phyloP scores from a whole-genome alignment of 1,140 invertebrate genomes.

The Polypedilum vanderplanki region DNA sequence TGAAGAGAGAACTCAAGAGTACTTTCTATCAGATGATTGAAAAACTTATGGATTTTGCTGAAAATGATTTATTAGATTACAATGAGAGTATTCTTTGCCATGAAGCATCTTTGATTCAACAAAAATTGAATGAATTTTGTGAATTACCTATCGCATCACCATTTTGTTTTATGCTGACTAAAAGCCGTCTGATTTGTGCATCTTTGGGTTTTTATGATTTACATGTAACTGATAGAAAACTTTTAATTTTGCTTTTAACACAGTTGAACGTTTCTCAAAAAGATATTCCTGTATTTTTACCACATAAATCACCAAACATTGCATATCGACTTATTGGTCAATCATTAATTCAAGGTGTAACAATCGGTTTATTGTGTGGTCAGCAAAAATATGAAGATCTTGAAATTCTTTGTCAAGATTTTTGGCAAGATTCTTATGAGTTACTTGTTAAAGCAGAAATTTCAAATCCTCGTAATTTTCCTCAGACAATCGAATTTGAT shows the following conservation, averaged over 20 bases:
- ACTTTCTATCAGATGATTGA: slow-evolving; percentile 52
- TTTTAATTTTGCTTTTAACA: slow-evolving; percentile 56
- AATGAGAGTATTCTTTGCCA: slow-evolving; percentile 54
- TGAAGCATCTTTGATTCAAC: slow-evolving; percentile 60
- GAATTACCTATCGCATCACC: slow-evolving; percentile 59
- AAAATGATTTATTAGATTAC: slow-evolving; percentile 54
- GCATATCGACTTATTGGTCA: slow-evolving; percentile 30
- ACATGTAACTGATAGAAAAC: slow-evolving; percentile 59
- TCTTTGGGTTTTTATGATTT: slow-evolving; percentile 74
- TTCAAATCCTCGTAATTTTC: slow-evolving; percentile 57
- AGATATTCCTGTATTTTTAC: slow-evolving; percentile 71
- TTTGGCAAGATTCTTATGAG: slow-evolving; percentile 47
- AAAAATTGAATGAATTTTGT: slow-evolving; percentile 46
- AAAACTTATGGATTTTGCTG: slow-evolving; percentile 57
- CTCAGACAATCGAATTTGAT: slow-evolving; percentile 52
- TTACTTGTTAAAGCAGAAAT: slow-evolving; percentile 56
- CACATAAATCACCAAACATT: slow-evolving; percentile 62
- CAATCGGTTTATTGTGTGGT: slow-evolving; percentile 31
- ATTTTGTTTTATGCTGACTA: slow-evolving; percentile 68
- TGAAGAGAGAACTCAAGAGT: slow-evolving; percentile 61
- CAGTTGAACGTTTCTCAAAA: slow-evolving; percentile 52
- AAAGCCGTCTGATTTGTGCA: slow-evolving; percentile 62
- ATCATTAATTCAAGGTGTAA: background rate
- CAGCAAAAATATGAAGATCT: slow-evolving; percentile 29
- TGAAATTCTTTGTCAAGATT: slow-evolving; percentile 23